phyloP scores from a whole-genome alignment of 2,113 vertebrate genomes.

The Vulpes vulpes region DNA sequence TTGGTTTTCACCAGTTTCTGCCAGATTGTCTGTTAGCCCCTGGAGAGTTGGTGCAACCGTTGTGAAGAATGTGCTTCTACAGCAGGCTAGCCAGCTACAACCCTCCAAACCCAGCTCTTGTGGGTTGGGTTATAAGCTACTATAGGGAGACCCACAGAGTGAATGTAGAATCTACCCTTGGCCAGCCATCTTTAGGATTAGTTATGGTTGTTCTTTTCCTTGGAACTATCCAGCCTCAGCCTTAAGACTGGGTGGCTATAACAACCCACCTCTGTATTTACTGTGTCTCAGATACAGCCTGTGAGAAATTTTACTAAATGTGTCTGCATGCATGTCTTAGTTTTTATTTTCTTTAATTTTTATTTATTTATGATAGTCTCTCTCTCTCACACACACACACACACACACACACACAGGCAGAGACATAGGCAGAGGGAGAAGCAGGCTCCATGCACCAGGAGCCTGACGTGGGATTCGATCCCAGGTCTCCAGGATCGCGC shows the following conservation, averaged over 20 bases:
- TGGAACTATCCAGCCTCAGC: not conserved
- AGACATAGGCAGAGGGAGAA: no score
- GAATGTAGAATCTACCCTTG: not conserved
- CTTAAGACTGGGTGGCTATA: not conserved
- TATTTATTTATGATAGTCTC: no score
- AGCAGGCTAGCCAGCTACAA: not conserved
- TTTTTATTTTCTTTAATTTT: no score
- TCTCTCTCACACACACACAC: no score
- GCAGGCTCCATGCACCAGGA: no score
- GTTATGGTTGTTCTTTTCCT: not conserved
- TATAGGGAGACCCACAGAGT: not conserved
- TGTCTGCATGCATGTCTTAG: not conserved
- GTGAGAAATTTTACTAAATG: not conserved
- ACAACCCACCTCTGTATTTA: not conserved
- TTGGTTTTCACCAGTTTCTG: slow-evolving; percentile 24
- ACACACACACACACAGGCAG: no score
- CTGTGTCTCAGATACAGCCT: not conserved
- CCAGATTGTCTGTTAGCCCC: not conserved
- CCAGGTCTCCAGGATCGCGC: no score
- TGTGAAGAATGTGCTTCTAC: not conserved
- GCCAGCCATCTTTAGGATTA: not conserved
- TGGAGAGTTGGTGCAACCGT: not conserved
- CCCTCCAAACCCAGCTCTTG: not conserved
- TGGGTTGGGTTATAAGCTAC: not conserved
- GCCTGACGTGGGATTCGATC: no score